Evolutionary conservation across 2,797 vertebrate genomes (phyloP).

Genomic region (Odontamblyopus lacepedii): DNA sequence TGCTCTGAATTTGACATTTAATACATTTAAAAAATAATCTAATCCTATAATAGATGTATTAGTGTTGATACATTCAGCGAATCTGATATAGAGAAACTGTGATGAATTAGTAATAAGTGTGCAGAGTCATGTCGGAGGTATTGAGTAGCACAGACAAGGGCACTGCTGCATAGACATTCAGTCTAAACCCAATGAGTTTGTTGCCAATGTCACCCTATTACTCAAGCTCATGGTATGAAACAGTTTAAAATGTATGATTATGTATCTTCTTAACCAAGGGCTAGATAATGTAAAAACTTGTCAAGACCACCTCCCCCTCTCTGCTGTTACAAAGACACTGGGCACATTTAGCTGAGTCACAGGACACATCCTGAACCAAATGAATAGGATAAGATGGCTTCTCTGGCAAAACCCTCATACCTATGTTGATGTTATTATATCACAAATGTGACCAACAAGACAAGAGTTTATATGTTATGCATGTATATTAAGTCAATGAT

Average conservation of each 20-base stretch:
- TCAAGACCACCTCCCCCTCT: background rate
- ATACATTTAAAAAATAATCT: too few species aligned
- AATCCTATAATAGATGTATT: too few species aligned
- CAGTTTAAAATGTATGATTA: background rate
- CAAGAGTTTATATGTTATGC: too few species aligned
- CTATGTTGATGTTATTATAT: background rate
- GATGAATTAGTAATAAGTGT: constrained; percentile 45
- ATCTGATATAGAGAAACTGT: constrained; percentile 5
- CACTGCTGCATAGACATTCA: constrained; percentile 15
- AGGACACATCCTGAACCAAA: background rate
- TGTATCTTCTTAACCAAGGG: background rate
- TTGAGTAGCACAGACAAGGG: constrained; percentile 21
- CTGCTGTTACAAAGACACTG: background rate
- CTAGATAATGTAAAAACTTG: background rate
- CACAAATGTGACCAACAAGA: background rate
- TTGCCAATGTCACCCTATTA: constrained; percentile 7
- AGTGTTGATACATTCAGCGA: background rate
- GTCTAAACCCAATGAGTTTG: constrained; percentile 6
- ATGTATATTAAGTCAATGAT: too few species aligned
- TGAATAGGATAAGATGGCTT: background rate
- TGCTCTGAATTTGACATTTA: background rate
- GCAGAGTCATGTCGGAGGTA: constrained; percentile 30
- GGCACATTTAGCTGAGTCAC: constrained; percentile 9
- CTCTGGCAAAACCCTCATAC: too few species aligned
- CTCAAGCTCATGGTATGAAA: background rate